Evolutionary conservation across 2,888 invertebrate species (phyloP), one percentile per base, ranked within the genome.

Genomic region (Gastracanthus pulcherrimus): DNA sequence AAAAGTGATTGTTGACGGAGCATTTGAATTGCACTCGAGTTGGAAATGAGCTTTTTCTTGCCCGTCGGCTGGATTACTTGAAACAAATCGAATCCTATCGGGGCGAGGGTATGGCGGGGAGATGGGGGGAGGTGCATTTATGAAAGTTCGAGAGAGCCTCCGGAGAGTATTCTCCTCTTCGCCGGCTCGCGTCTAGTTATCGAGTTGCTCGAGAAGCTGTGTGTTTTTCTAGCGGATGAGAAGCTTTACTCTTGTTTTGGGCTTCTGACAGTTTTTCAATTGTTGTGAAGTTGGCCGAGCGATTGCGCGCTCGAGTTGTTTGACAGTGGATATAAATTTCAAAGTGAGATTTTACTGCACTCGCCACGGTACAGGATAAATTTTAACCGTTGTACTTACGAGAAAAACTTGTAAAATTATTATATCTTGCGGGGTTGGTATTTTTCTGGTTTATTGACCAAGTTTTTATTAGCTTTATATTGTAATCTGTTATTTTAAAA

Each of bases 11-110:
- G 81, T 81, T 81, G 72, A 81, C 74, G 69, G n/a, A 78, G 31
- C 58, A 82, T 82, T 78, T 82, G 75, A 78, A 82, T 76, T 71
- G 64, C 77, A 71, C 75, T 81, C 58, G 60, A 74, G 78, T 31
- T 74, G 71, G 58, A 75, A 82, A 79, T 72, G 76, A 82, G 72
- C 79, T 82, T 76, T 79, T 71, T 70, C 69, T 78, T 62, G 0
- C 45, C 13, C 64, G 58, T 36, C n/a, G n/a, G n/a, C n/a, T 29
- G 58, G 41, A 66, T 79, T 69, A 70, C 66, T 82, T 70, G 70
- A 75, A 70, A 80, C 64, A 80, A 62, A 75, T 70, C 34, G 45
- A 80, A 71, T 70, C n/a, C 48, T n/a, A 72, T 38, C 31, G 69
- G 48, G n/a, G n/a, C n/a, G n/a, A n/a, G n/a, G n/a, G n/a, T n/a